Evolutionary conservation across 2,888 invertebrate genomes (phyloP), one percentile per base, ranked within the genome.

Genomic region (Hyles lineata): DNA sequence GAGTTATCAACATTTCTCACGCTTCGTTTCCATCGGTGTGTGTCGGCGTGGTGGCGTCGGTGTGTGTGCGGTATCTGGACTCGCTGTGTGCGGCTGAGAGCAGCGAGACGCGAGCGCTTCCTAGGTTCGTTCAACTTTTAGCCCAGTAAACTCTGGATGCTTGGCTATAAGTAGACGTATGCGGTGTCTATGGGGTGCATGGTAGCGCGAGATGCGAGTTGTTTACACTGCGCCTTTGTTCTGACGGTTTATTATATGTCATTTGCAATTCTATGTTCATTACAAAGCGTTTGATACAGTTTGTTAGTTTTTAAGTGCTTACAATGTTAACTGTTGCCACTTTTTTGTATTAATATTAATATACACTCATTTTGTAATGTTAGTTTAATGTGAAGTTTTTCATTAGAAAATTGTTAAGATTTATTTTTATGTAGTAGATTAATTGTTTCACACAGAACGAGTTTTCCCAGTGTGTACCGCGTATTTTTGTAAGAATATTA

Each of bases 1-100:
- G 91, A 93, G 93, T 92, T 93, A 93, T 93, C 93, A 93, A 90
- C 91, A 91, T 92, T 94, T 94, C 94, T 94, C 94, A 94, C 94
- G 94, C 89, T 93, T 89, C 82, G 85, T 82, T 84, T 86, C 78
- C 83, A 82, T 81, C 80, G 82, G 89, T 93, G 91, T 93, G 92
- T 85, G 83, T 85, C 84, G 87, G 89, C 89, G 89, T 89, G 88
- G 87, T 85, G 79, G 76, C 78, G 81, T 75, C 76, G 78, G 77
- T 55, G 79, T 81, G 85, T 85, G 82, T 85, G 81, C 77, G 78
- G 76, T 80, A 79, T 82, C 81, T 82, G 72, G 74, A 74, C 83
- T 70, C 76, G 69, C 19, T 86, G 92, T 93, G 91, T 92, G 92
- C 77, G 92, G 90, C 87, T 89, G 86, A 92, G 93, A 93, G 90